These are phyloP conservation scores for Agriopis aurantiaria DNA, from an alignment of 2,888 invertebrate genomes.

Conservation along the genomic window DNA sequence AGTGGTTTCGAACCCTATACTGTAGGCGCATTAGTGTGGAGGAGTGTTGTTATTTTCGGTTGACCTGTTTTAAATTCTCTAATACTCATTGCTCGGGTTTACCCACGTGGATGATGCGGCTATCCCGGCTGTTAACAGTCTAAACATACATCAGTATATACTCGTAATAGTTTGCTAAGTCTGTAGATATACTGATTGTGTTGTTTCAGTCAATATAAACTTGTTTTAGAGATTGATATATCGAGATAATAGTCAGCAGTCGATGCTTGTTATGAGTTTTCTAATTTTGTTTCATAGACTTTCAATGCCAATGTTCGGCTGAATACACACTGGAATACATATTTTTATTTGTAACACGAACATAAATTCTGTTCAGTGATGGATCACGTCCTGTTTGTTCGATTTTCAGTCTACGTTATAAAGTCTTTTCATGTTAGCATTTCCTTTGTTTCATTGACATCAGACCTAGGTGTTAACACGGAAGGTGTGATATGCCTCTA, in stretches of 20 bases:
- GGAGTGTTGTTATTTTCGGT: constrained; percentile 52
- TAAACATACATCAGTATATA: background rate
- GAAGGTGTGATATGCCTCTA: no score
- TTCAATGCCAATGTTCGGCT: background rate
- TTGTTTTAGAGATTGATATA: background rate
- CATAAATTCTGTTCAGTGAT: background rate
- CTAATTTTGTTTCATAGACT: background rate
- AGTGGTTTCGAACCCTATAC: constrained; percentile 30
- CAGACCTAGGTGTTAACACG: no score
- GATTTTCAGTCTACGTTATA: background rate
- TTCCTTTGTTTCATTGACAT: no score
- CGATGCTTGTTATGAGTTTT: background rate
- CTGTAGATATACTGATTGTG: no score
- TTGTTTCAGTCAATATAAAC: background rate
- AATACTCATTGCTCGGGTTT: constrained; percentile 35
- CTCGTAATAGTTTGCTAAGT: no score
- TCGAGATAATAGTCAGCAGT: background rate
- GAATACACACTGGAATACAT: background rate
- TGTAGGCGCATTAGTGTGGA: constrained; percentile 35
- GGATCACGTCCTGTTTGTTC: background rate
- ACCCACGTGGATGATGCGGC: constrained; percentile 44
- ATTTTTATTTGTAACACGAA: background rate
- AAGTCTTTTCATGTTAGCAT: background rate
- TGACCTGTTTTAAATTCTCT: constrained; percentile 53
- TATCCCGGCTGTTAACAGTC: constrained; percentile 1